Evolutionary conservation across 2,113 vertebrate species (phyloP).

Genomic region (Cromileptes altivelis): DNA sequence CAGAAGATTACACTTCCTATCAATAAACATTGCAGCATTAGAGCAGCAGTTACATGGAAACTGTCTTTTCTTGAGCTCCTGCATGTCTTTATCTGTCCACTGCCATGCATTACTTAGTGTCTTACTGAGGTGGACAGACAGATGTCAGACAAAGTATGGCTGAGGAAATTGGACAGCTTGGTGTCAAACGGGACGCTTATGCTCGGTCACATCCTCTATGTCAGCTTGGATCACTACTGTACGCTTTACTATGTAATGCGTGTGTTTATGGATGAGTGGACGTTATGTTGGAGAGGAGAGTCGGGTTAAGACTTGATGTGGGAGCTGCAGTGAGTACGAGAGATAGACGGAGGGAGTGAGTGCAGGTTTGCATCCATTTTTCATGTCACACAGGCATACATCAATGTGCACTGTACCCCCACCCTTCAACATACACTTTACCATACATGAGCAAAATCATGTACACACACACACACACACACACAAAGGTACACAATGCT

Average conservation of each 20-base stretch:
- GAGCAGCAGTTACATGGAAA: background rate
- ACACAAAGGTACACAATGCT: background rate
- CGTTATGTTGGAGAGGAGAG: conserved; percentile 24
- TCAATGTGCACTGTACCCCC: conserved; percentile 9
- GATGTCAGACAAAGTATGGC: conserved; percentile 29
- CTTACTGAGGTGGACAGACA: conserved; percentile 23
- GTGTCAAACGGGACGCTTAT: conserved; percentile 49
- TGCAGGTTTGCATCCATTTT: conserved; percentile 63
- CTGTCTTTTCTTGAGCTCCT: conserved; percentile 5
- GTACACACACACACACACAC: background rate
- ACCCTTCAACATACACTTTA: background rate
- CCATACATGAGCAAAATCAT: background rate
- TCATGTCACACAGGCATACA: conserved; percentile 46
- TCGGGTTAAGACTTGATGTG: conserved; percentile 29
- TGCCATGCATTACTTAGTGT: background rate
- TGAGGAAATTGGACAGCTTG: conserved; percentile 34
- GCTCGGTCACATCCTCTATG: conserved; percentile 45
- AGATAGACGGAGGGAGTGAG: conserved; percentile 21
- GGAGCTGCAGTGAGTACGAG: conserved; percentile 19
- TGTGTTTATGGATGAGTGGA: conserved; percentile 56
- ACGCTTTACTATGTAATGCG: conserved; percentile 43
- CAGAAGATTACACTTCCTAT: background rate
- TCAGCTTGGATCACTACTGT: conserved; percentile 38
- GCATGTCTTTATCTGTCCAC: conserved; percentile 6
- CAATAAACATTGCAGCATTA: background rate